Percentiles rank a stretch among this genome's conserved stretches.
Evolutionary conservation across 2,888 invertebrate genomes (phyloP).

Genomic region (Euplagia quadripunctaria): DNA sequence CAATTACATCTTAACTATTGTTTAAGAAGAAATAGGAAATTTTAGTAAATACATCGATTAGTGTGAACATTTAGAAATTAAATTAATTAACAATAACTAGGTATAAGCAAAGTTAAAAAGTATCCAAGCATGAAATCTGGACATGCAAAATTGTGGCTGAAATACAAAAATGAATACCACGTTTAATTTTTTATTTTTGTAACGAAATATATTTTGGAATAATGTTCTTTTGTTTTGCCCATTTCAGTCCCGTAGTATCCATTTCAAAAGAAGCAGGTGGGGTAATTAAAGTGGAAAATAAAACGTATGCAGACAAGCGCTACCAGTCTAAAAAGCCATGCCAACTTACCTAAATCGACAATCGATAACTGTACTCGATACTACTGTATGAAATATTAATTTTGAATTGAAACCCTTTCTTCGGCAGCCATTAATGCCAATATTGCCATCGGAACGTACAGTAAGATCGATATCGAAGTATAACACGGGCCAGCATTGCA

Average conservation of each 20-base stretch:
- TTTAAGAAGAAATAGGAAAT: conserved; percentile 36
- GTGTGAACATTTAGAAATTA: conserved; percentile 23
- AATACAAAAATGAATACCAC: conserved; percentile 64
- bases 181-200: conserved; percentile 12
- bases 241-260: conserved; percentile 56
- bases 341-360: conserved; percentile 83
- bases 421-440: conserved; percentile 86
- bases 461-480: conserved; percentile 83
- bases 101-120: conserved; percentile 47
- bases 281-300: conserved; percentile 53
- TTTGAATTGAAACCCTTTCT: conserved; percentile 84
- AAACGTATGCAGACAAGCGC: conserved; percentile 61
- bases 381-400: conserved; percentile 72
- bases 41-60: conserved; percentile 34
- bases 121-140: conserved; percentile 62
- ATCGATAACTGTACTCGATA: conserved; percentile 85
- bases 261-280: conserved; percentile 73
- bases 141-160: conserved; percentile 61
- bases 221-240: background rate
- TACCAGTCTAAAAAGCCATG: conserved; percentile 75
- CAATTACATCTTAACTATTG: conserved; percentile 35
- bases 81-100: conserved; percentile 23
- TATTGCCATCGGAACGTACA: conserved; percentile 70
- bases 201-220: background rate
- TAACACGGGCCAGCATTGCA: conserved; percentile 82